phyloP scores from a whole-genome alignment of 2,113 vertebrate species.

The Megaleporinus macrocephalus region DNA sequence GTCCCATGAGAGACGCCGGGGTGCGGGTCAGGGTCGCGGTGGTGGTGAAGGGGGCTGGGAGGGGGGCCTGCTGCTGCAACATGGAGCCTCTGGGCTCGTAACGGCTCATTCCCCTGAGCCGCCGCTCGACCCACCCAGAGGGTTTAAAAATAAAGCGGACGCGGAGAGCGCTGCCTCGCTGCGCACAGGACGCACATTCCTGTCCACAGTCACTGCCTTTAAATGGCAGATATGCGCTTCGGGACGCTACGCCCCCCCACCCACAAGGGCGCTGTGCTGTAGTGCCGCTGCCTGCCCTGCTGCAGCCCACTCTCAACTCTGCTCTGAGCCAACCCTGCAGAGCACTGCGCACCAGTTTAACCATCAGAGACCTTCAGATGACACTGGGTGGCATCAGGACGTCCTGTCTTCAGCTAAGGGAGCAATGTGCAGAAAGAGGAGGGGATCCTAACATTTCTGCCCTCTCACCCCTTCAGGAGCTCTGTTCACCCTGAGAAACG shows the following conservation, averaged over 20 bases:
- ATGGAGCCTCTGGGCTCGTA: slow-evolving; percentile 58
- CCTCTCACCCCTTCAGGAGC: too few species aligned
- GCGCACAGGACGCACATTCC: slow-evolving; percentile 76
- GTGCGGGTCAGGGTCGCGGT: slow-evolving; percentile 61
- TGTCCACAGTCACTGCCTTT: slow-evolving; percentile 72
- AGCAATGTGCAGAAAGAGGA: too few species aligned
- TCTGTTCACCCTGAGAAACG: too few species aligned
- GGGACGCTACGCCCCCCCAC: neutral
- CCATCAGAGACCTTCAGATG: too few species aligned
- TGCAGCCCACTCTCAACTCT: neutral
- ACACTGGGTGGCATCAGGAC: too few species aligned
- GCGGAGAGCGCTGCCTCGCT: slow-evolving; percentile 67
- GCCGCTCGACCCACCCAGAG: slow-evolving; percentile 73
- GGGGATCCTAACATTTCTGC: too few species aligned
- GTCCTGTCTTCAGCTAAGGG: too few species aligned
- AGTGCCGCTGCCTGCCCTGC: neutral
- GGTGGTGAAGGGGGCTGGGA: slow-evolving; percentile 59
- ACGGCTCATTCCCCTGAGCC: slow-evolving; percentile 71
- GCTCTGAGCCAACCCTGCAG: neutral
- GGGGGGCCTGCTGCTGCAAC: slow-evolving; percentile 49
- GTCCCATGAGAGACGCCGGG: slow-evolving; percentile 65
- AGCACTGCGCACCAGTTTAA: too few species aligned
- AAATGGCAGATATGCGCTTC: slow-evolving; percentile 72
- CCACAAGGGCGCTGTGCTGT: slow-evolving; percentile 10
- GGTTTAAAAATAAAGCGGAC: slow-evolving; percentile 80